These are phyloP conservation scores for Grammomys dolichurus DNA, from an alignment of 2,113 vertebrate genomes.

Conservation along the genomic window DNA sequence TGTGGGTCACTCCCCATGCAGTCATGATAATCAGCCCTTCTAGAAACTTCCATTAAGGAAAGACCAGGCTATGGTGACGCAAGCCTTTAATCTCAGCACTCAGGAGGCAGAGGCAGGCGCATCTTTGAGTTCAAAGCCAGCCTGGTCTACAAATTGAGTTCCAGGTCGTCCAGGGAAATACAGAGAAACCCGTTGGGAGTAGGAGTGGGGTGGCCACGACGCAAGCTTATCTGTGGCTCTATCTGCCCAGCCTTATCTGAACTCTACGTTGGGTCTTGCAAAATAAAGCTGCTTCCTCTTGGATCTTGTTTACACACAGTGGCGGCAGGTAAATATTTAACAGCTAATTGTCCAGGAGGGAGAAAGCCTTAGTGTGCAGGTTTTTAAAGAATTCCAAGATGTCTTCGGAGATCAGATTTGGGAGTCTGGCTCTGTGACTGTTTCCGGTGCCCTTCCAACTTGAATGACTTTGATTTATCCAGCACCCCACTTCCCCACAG, in stretches of 20 bases:
- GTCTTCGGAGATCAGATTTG: neutral
- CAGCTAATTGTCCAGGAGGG: neutral
- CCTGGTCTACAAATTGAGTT: neutral
- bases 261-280: neutral
- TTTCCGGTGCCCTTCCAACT: neutral
- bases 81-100: neutral
- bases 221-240: neutral
- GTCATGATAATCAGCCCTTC: neutral
- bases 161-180: neutral
- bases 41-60: neutral
- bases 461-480: no score
- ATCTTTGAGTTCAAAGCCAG: neutral
- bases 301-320: neutral
- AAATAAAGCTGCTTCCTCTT: slow-evolving; percentile 24
- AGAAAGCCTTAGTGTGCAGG: no score
- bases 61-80: neutral
- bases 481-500: rapidly evolving
- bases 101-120: neutral
- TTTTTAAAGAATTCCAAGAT: neutral
- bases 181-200: neutral
- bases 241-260: neutral
- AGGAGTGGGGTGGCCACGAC: neutral
- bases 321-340: neutral
- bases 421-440: neutral
- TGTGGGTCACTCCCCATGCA: neutral